These are phyloP conservation scores for Eurystomus gularis DNA, from an alignment of 2,113 vertebrate genomes.

Conservation along the genomic window DNA sequence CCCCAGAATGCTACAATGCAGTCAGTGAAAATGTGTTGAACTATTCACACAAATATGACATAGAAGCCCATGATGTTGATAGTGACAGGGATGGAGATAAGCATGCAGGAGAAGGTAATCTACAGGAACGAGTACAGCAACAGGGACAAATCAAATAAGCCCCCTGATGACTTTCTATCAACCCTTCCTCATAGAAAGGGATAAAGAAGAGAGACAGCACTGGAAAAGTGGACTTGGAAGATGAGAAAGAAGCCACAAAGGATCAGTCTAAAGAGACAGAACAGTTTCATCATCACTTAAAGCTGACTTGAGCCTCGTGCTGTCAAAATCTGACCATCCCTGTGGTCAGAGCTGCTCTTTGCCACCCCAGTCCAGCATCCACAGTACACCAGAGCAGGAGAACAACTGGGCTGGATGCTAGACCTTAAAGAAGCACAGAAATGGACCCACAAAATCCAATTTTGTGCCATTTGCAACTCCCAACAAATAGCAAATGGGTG, in stretches of 20 bases:
- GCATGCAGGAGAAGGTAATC: neutral
- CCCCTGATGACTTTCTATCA: neutral
- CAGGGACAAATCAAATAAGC: neutral
- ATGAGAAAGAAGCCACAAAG: neutral
- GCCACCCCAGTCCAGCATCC: too few species aligned
- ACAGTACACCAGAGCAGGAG: neutral
- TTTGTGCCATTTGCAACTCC: neutral
- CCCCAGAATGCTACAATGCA: neutral
- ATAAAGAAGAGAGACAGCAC: neutral
- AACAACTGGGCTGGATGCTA: accelerated
- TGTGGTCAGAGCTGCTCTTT: neutral
- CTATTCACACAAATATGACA: accelerated
- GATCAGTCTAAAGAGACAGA: neutral
- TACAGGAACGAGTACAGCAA: too few species aligned
- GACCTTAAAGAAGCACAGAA: neutral
- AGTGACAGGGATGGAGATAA: neutral
- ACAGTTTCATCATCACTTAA: neutral
- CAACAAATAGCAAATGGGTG: neutral
- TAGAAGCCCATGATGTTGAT: accelerated
- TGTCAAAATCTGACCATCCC: neutral
- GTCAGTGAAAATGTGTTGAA: accelerated
- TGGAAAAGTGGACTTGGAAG: neutral
- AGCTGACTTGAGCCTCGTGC: neutral
- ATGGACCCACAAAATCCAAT: neutral
- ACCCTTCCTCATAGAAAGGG: neutral